Conservation (phyloP, 1,140 invertebrate species). For the Drosophila jambulina region DNA sequence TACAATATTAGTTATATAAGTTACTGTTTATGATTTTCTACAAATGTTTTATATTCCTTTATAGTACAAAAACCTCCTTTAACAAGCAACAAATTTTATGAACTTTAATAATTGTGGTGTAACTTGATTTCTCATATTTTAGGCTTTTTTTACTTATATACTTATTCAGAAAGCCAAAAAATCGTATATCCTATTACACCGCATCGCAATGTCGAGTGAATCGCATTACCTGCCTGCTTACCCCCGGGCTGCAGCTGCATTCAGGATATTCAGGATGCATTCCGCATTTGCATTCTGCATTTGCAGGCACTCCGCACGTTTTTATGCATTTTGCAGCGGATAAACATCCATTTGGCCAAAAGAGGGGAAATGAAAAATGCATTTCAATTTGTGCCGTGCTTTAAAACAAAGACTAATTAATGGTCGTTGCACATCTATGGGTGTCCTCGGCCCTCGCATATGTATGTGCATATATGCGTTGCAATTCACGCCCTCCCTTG, state of each 20-base stretch:
- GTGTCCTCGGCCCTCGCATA: background rate
- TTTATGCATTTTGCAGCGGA: constrained; percentile 73
- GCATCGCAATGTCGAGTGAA: constrained; percentile 27
- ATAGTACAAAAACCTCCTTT: background rate
- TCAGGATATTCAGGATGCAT: constrained; percentile 13
- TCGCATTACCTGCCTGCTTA: constrained; percentile 19
- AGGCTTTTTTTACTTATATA: background rate
- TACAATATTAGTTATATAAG: background rate
- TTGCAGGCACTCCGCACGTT: constrained; percentile 55
- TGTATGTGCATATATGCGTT: background rate
- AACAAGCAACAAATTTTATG: no score
- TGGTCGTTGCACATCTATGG: constrained; percentile 41
- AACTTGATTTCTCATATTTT: background rate
- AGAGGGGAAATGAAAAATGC: constrained; percentile 65
- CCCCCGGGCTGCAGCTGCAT: constrained; percentile 50
- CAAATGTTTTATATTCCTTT: background rate
- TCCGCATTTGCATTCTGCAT: constrained; percentile 33
- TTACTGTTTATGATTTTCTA: background rate
- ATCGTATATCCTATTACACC: constrained; percentile 12
- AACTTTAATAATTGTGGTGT: background rate
- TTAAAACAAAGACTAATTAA: constrained; percentile 76
- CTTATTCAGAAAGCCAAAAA: background rate
- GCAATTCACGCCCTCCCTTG: background rate
- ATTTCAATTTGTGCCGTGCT: constrained; percentile 68
- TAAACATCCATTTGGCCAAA: constrained; percentile 54